Percentiles rank a stretch among this genome's conserved stretches.
Evolutionary conservation across 2,888 invertebrate genomes (phyloP).

Genomic region (Sericinus montela): DNA sequence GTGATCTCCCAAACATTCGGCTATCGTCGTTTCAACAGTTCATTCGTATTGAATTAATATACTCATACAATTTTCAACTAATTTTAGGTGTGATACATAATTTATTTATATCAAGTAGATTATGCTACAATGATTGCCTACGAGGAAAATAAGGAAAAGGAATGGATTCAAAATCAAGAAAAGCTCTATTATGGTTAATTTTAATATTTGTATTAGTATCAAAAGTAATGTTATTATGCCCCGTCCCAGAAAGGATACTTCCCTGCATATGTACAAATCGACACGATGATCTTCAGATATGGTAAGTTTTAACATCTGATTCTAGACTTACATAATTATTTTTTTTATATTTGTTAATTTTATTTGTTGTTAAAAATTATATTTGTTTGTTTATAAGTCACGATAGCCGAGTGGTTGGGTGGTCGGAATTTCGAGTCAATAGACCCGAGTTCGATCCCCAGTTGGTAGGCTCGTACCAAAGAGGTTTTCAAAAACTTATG

Average conservation of each 20-base stretch:
- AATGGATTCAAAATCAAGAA: slow-evolving; percentile 59
- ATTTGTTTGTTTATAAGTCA: neutral
- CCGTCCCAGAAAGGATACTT: slow-evolving; percentile 86
- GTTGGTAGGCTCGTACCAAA: too few relatives aligned
- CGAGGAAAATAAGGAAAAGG: slow-evolving; percentile 57
- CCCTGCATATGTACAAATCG: slow-evolving; percentile 90
- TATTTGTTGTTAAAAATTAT: too few relatives aligned
- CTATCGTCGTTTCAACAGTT: too few relatives aligned
- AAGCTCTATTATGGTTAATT: slow-evolving; percentile 51
- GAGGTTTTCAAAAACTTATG: too few relatives aligned
- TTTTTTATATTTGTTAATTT: too few relatives aligned
- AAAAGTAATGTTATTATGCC: slow-evolving; percentile 77
- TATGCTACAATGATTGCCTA: slow-evolving; percentile 62
- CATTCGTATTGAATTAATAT: too few relatives aligned
- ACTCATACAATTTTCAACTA: neutral
- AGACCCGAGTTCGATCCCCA: too few relatives aligned
- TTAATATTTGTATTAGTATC: slow-evolving; percentile 36
- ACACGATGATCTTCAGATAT: slow-evolving; percentile 90
- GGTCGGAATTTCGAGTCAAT: too few relatives aligned
- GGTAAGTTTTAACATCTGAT: too few relatives aligned
- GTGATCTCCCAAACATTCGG: too few relatives aligned
- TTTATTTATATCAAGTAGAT: neutral
- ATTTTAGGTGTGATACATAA: slow-evolving; percentile 3
- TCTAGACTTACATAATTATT: too few relatives aligned
- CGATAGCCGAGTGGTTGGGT: too few relatives aligned